Evolutionary conservation across 2,113 vertebrate genomes (phyloP).

Genomic region (Stictonetta naevosa): DNA sequence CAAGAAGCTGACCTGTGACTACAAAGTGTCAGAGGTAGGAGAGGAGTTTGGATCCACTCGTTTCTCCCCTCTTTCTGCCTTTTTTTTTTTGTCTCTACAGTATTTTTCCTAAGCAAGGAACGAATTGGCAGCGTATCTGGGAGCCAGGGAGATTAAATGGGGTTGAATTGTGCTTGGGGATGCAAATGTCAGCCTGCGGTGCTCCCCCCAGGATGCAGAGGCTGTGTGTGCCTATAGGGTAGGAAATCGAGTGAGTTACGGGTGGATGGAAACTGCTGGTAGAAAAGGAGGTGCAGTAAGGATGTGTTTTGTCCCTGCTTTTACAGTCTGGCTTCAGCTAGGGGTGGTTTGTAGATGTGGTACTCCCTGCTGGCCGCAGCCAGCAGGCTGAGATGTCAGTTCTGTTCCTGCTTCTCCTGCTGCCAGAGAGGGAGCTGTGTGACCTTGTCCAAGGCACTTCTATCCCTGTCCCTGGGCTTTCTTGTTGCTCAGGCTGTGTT

Average conservation of each 20-base stretch:
- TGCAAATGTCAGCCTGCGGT: background rate
- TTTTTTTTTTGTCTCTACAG: background rate
- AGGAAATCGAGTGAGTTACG: background rate
- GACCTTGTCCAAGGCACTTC: background rate
- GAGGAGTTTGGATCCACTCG: background rate
- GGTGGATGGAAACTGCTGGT: background rate
- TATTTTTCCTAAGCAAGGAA: background rate
- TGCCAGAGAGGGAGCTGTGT: background rate
- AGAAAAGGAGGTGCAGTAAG: background rate
- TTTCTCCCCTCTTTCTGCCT: background rate
- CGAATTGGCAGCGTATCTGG: background rate
- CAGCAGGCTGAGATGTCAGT: background rate
- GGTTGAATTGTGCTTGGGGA: background rate
- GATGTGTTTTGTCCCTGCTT: background rate
- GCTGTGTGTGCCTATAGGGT: background rate
- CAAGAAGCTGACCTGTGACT: constrained; percentile 90
- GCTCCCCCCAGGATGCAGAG: background rate
- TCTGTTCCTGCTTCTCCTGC: background rate
- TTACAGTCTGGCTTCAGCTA: background rate
- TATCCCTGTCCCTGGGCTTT: background rate
- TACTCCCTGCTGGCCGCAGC: background rate
- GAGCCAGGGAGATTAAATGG: background rate
- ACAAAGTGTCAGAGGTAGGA: constrained; percentile 91
- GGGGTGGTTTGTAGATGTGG: background rate
- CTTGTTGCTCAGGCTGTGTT: background rate